Conservation (phyloP, 2,888 invertebrate genomes). For the Acleris laterana region DNA sequence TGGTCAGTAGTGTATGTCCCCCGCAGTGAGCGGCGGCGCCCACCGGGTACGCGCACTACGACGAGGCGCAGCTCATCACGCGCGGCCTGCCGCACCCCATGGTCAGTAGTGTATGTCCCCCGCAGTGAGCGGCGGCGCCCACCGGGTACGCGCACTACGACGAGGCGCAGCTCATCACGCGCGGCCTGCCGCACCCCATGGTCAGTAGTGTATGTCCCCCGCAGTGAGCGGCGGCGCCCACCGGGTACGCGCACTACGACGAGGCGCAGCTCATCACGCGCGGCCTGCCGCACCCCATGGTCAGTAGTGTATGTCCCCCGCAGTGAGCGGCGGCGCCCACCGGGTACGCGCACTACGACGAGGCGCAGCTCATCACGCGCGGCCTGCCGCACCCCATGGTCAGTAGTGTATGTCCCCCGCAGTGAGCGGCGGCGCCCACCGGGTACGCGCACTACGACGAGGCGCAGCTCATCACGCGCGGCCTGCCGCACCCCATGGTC, state of each 20-base stretch:
- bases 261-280: constrained; percentile 91
- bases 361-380: constrained; percentile 91
- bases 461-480: constrained; percentile 90
- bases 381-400: constrained; percentile 94
- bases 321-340: constrained; percentile 62
- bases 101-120: too few relatives aligned
- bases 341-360: constrained; percentile 88
- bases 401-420: too few relatives aligned
- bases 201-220: too few relatives aligned
- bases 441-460: constrained; percentile 89
- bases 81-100: constrained; percentile 93
- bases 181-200: constrained; percentile 93
- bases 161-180: constrained; percentile 90
- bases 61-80: constrained; percentile 90
- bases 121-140: constrained; percentile 50
- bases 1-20: too few relatives aligned
- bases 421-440: constrained; percentile 66
- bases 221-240: constrained; percentile 49
- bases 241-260: constrained; percentile 88
- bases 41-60: constrained; percentile 86
- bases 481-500: constrained; percentile 88
- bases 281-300: constrained; percentile 93
- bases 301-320: too few relatives aligned
- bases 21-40: constrained; percentile 51
- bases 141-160: constrained; percentile 88